phyloP scores from a whole-genome alignment of 2,888 invertebrate species.

The Prostheceraeus crozeri region DNA sequence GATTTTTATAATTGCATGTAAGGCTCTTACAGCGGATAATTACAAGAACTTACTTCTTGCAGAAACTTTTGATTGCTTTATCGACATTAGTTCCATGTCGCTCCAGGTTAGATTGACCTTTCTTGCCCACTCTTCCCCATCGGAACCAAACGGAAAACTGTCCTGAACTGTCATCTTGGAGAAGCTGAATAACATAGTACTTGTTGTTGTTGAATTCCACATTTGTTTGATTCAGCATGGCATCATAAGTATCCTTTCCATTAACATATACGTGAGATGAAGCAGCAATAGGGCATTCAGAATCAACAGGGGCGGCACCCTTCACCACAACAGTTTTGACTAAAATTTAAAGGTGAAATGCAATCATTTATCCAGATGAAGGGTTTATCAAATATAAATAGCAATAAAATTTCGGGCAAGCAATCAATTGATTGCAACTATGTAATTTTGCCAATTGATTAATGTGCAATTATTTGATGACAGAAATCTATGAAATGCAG shows the following conservation, averaged over 20 bases:
- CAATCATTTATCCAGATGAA: too few species aligned
- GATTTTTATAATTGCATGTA: too few species aligned
- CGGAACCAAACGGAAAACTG: slow-evolving; percentile 59
- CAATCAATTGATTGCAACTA: too few species aligned
- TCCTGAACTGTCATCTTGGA: slow-evolving; percentile 54
- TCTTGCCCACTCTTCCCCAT: slow-evolving; percentile 61
- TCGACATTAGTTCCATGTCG: slow-evolving; percentile 55
- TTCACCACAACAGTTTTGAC: slow-evolving; percentile 52
- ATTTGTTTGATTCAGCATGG: slow-evolving; percentile 61
- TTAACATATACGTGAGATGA: slow-evolving; percentile 54
- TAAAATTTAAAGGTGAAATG: slow-evolving; percentile 40
- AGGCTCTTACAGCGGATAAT: too few species aligned
- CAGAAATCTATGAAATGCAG: too few species aligned
- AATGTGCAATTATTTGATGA: too few species aligned
- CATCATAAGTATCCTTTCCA: slow-evolving; percentile 56
- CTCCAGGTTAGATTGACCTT: slow-evolving; percentile 57
- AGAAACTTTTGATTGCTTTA: slow-evolving; percentile 57
- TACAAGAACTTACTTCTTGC: slow-evolving; percentile 58
- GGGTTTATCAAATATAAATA: too few species aligned
- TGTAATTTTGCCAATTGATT: too few species aligned
- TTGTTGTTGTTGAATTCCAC: slow-evolving; percentile 61
- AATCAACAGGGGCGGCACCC: slow-evolving; percentile 57
- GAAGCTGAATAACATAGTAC: slow-evolving; percentile 59
- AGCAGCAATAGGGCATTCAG: slow-evolving; percentile 48
- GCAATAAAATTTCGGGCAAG: too few species aligned